Evolutionary conservation across 2,113 vertebrate genomes (phyloP), one percentile per base, ranked within the genome.

Genomic region (Sciurus niger): DNA sequence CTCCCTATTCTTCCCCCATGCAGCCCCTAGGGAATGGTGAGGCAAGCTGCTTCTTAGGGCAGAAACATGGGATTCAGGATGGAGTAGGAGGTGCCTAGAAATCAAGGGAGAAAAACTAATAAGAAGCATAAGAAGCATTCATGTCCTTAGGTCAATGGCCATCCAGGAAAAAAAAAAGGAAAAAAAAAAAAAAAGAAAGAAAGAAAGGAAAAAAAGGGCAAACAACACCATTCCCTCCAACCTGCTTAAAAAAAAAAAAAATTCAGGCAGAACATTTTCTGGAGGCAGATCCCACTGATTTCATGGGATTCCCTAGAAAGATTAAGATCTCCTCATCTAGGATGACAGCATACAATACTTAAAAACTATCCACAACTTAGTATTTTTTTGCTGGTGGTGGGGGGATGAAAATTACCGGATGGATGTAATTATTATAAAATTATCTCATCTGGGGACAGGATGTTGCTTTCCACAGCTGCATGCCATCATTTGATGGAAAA

Each of bases 401-500:
- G 74, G 22, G 6, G 60, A 1, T 22, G 53, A 58, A 87, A 90
- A 70, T 94, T 94, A 93, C 78, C 2, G 51, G 84, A 92, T 96
- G 94, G 88, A 85, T 72, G 32, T 92, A 93, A 97, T 91, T 90
- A 77, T 74, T 90, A 95, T 94, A 92, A 94, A 95, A 96, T 95
- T 86, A 88, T 95, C 84, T 95, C 97, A 96, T 93, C 88, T 93
- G 74, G 88, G 89, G 86, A 88, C 85, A 96, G 95, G 94, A 94
- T 65, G 70, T 88, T 91, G 85, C 70, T 92, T 85, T 93, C 93
- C 94, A 89, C 89, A 96, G 97, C 85, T 96, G 91, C 70, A 30
- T 79, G 83, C 91, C 93, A 89, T 97, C 63, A 72, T 74, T 91
- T 40, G 94, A 83, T 32, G 91, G 94, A 97, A 98, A 97, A 96